Conservation (phyloP, 2,113 vertebrate species). For the Carettochelys insculpta region DNA sequence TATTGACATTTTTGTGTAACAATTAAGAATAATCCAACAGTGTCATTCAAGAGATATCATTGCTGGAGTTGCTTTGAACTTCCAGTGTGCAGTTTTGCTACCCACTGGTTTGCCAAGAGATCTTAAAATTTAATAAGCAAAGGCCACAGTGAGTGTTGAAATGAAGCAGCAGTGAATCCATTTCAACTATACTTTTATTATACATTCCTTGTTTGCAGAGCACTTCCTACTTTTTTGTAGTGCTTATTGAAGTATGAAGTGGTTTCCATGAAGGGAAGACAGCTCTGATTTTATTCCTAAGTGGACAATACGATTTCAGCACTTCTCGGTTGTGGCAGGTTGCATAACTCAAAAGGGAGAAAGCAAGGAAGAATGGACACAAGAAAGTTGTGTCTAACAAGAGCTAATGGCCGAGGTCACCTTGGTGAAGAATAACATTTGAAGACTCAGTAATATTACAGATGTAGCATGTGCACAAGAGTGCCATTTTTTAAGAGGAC, state of each 20-base stretch:
- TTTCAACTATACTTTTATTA: slow-evolving; percentile 66
- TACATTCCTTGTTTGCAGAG: slow-evolving; percentile 38
- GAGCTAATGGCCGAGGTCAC: neutral
- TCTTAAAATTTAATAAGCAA: slow-evolving; percentile 68
- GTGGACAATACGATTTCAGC: slow-evolving; percentile 23
- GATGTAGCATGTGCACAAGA: neutral
- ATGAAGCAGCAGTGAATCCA: slow-evolving; percentile 49
- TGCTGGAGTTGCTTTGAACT: slow-evolving; percentile 49
- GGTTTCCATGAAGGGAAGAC: neutral
- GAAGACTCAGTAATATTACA: neutral
- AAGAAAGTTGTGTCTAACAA: neutral
- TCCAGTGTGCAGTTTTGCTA: slow-evolving; percentile 54
- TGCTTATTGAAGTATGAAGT: slow-evolving; percentile 42
- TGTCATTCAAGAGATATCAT: slow-evolving; percentile 44
- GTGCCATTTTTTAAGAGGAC: neutral
- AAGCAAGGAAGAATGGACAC: neutral
- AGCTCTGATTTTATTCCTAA: slow-evolving; percentile 13
- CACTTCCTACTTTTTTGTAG: neutral
- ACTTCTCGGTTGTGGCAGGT: neutral
- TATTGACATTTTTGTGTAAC: slow-evolving; percentile 5
- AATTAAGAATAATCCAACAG: slow-evolving; percentile 41
- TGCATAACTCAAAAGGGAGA: neutral
- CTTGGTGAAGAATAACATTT: neutral
- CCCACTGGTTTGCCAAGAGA: slow-evolving; percentile 53
- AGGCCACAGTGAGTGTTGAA: slow-evolving; percentile 45